Percentiles rank a stretch among this genome's conserved stretches.
Evolutionary conservation across 2,113 vertebrate genomes (phyloP).

Genomic region (Apaloderma vittatum): DNA sequence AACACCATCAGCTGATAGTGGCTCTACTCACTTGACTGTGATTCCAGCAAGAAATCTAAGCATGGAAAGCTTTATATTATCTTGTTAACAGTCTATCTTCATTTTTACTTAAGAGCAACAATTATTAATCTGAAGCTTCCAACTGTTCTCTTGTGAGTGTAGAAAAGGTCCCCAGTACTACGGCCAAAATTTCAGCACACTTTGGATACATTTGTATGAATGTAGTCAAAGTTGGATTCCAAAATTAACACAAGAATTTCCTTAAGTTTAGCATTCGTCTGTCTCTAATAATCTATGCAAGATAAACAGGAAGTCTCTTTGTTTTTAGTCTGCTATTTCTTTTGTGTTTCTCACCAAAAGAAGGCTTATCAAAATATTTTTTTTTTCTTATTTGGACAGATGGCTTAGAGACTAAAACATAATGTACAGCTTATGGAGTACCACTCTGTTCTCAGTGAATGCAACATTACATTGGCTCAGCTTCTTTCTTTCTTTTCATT

Average conservation of each 20-base stretch:
- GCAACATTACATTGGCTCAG: neutral
- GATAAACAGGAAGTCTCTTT: constrained; percentile 30
- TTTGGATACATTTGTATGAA: neutral
- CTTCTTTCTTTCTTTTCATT: neutral
- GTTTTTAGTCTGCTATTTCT: neutral
- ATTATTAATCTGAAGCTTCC: neutral
- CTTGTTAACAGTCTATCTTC: neutral
- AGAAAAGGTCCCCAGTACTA: neutral
- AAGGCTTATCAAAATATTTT: neutral
- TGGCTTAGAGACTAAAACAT: neutral
- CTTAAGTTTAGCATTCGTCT: neutral
- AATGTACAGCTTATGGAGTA: neutral
- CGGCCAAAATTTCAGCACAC: neutral
- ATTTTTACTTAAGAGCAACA: neutral
- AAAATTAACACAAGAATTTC: neutral
- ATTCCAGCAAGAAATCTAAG: neutral
- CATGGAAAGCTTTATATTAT: neutral
- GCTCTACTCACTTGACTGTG: neutral
- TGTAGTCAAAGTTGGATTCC: neutral
- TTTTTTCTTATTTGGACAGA: neutral
- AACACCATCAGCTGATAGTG: neutral
- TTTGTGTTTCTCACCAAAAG: constrained; percentile 18
- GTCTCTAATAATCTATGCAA: constrained; percentile 12
- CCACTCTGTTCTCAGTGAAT: neutral
- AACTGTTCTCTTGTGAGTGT: neutral